Evolutionary conservation across 1,140 invertebrate genomes (phyloP), one percentile per base, ranked within the genome.

Genomic region (Phymorhynchus buccinoides): DNA sequence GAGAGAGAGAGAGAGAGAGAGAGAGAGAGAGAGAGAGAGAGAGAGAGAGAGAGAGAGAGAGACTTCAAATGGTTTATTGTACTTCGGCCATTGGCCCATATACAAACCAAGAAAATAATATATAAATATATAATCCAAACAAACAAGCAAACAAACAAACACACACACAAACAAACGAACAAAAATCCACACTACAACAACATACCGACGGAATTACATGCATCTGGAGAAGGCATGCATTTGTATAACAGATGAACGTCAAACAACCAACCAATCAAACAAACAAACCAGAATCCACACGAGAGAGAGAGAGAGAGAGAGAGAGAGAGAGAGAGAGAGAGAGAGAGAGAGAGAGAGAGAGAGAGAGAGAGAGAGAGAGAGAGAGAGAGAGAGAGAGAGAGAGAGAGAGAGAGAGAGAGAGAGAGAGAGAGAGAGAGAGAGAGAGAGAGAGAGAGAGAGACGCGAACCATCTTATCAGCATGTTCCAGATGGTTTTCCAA

Each of bases 401-500:
- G 3, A 79, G 16, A 22, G 16, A 79, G 9, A 79, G 18, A 79
- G 1, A 12, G 39, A 79, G 3, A 41, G 6, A 79, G 12, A 9
- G 18, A 79, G 30, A 30, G 6, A 42, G 7, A 44, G 6, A 44
- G 22, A 3, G 4, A 41, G 9, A 44, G 0, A 79, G 3, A 39
- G 39, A 27, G 3, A 79, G 44, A 18, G 7, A 18, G n/a, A 2
- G 9, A 35, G 30, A 3, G 3, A 32, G 4, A 35, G 30, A 35
- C 2, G 3, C 7, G 22, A 32, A 79, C 77, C 77, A 79, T 48
- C 52, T 79, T 79, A 52, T 79, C 77, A 35, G 77, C 77, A 6
- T 79, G 41, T 22, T 79, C 77, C 41, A 79, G 22, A 30, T 79
- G 77, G 42, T 7, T 27, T 41, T 30, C 77, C 42, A 79, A 12